phyloP scores from a whole-genome alignment of 2,113 vertebrate species.

The Raja brachyura region DNA sequence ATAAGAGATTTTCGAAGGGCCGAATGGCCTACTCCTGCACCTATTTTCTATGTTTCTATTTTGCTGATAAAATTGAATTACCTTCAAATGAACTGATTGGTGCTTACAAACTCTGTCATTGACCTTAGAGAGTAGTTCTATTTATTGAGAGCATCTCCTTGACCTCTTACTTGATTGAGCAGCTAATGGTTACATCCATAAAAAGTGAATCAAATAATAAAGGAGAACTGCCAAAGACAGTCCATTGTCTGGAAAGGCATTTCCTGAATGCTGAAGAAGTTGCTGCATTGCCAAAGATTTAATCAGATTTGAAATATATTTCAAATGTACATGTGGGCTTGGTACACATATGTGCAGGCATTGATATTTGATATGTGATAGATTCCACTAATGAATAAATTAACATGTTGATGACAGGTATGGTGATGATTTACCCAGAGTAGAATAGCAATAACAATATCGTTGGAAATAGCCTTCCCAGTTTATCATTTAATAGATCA shows the following conservation, averaged over 20 bases:
- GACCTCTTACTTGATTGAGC: no score
- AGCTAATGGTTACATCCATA: not conserved
- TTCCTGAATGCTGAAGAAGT: not conserved
- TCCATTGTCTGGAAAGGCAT: no score
- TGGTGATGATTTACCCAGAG: not conserved
- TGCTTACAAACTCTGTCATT: not conserved
- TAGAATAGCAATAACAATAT: not conserved
- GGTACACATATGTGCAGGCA: not conserved
- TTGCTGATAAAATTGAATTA: conserved; percentile 1
- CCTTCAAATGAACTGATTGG: not conserved
- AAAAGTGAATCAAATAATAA: not conserved
- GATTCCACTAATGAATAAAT: not conserved
- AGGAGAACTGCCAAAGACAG: not conserved
- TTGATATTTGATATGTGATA: not conserved
- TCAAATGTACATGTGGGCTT: not conserved
- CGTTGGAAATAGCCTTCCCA: not conserved
- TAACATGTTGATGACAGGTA: not conserved
- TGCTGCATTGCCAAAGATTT: not conserved
- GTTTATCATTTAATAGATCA: not conserved
- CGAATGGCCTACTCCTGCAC: no score
- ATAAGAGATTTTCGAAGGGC: no score
- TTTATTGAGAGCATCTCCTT: not conserved
- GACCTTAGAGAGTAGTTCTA: not conserved
- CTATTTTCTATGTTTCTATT: no score
- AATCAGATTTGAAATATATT: not conserved